These are phyloP conservation scores for Sweltsa coloradensis DNA, from an alignment of 1,140 invertebrate genomes.

Conservation along the genomic window DNA sequence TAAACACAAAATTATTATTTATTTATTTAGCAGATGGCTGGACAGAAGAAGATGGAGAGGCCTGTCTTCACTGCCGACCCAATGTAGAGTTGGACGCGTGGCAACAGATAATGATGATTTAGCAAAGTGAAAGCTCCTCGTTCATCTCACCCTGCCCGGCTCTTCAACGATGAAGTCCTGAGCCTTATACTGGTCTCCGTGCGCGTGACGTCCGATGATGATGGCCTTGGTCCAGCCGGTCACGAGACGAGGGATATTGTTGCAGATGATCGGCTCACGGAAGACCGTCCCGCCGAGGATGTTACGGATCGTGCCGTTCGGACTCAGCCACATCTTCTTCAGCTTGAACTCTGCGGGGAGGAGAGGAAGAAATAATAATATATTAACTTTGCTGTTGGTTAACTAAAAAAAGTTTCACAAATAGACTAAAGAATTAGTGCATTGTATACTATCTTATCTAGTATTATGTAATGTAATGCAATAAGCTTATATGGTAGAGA, in stretches of 20 bases:
- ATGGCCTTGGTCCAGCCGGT: conserved; percentile 74
- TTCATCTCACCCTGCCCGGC: conserved; percentile 45
- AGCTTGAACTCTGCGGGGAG: conserved; percentile 66
- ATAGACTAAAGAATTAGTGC: neutral
- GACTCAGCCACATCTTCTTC: conserved; percentile 87
- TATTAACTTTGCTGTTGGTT: neutral
- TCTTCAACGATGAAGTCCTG: conserved; percentile 63
- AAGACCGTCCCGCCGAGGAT: conserved; percentile 86
- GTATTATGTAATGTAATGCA: too few species aligned
- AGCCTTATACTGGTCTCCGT: conserved; percentile 86
- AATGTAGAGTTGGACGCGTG: too few species aligned
- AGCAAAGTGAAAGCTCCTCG: too few species aligned
- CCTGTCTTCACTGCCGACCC: too few species aligned
- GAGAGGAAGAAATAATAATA: neutral
- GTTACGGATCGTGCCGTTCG: conserved; percentile 85
- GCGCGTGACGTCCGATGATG: conserved; percentile 78
- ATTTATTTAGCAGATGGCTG: too few species aligned
- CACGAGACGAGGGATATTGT: conserved; percentile 76
- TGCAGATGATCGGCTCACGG: conserved; percentile 79
- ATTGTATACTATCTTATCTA: neutral
- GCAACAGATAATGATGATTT: too few species aligned
- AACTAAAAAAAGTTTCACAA: neutral
- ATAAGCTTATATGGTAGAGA: too few species aligned
- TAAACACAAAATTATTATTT: too few species aligned
- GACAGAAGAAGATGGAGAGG: too few species aligned